Conservation (phyloP, 2,113 vertebrate species). For the Chionis minor region DNA sequence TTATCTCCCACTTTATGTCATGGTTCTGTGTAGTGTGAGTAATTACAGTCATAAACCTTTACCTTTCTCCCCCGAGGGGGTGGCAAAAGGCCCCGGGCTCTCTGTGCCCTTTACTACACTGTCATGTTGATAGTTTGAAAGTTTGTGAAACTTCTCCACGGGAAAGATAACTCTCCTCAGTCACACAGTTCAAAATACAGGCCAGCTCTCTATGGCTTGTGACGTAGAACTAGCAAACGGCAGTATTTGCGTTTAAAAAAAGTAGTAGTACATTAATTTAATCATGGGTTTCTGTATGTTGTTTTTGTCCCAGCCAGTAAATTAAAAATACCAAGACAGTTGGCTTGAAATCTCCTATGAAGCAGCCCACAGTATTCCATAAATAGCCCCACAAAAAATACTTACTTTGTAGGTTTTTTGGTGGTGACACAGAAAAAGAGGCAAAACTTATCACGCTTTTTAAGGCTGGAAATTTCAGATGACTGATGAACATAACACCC, state of each 20-base stretch:
- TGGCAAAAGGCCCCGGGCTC: neutral
- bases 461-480: neutral
- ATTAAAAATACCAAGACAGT: conserved; percentile 23
- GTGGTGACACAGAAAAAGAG: neutral
- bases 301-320: neutral
- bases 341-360: neutral
- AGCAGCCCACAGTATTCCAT: conserved; percentile 13
- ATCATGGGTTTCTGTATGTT: neutral
- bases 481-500: neutral
- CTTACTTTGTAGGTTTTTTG: neutral
- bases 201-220: neutral
- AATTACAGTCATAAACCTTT: neutral
- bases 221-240: neutral
- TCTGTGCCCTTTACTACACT: neutral
- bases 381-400: conserved; percentile 28
- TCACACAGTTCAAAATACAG: neutral
- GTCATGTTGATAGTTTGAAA: neutral
- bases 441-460: neutral
- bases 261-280: neutral
- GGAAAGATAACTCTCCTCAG: neutral
- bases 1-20: neutral
- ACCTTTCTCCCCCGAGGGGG: neutral
- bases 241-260: neutral
- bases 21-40: neutral
- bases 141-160: neutral